A percentile compares a stretch with the other conserved stretches of the same genome.
These are phyloP conservation scores for Netelia virgata DNA, from an alignment of 2,888 invertebrate species.

Conservation along the genomic window DNA sequence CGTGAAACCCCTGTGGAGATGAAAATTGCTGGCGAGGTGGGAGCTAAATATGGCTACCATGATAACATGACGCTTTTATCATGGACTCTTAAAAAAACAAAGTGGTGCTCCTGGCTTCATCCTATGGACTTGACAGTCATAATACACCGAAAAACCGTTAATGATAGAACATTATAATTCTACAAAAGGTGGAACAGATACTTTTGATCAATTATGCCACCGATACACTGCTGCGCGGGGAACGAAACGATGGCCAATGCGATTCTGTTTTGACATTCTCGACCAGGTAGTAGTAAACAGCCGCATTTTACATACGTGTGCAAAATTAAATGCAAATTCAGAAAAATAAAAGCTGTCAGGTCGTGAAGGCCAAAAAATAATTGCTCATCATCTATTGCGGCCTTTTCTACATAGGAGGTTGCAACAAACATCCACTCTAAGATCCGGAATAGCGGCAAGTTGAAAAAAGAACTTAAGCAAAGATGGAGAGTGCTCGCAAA, in stretches of 20 bases:
- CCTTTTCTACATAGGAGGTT: slow-evolving; percentile 25
- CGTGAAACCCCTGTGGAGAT: slow-evolving; percentile 44
- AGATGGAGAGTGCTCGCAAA: too few species aligned
- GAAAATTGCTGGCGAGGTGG: slow-evolving; percentile 28
- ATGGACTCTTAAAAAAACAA: slow-evolving; percentile 66
- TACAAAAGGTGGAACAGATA: slow-evolving; percentile 55
- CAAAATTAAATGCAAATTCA: not conserved
- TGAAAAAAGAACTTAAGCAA: too few species aligned
- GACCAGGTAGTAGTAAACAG: slow-evolving; percentile 9
- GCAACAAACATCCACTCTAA: not conserved
- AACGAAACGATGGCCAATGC: slow-evolving; percentile 34
- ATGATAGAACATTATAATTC: slow-evolving; percentile 50
- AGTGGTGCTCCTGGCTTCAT: slow-evolving; percentile 61
- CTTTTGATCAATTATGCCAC: slow-evolving; percentile 68
- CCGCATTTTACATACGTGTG: slow-evolving; percentile 14
- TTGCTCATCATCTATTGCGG: slow-evolving; percentile 6
- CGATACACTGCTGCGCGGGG: not conserved
- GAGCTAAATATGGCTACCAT: slow-evolving; percentile 7
- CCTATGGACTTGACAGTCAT: slow-evolving; percentile 41
- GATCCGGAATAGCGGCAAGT: slow-evolving; percentile 11
- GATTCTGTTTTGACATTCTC: slow-evolving; percentile 16
- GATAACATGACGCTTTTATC: slow-evolving; percentile 49
- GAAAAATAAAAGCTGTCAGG: not conserved
- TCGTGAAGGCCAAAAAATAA: slow-evolving; percentile 14
- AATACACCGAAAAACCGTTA: slow-evolving; percentile 52